A percentile compares a stretch with the other conserved stretches of the same genome.
Conservation (phyloP, 1,140 invertebrate species). For the Ladona fulva region DNA sequence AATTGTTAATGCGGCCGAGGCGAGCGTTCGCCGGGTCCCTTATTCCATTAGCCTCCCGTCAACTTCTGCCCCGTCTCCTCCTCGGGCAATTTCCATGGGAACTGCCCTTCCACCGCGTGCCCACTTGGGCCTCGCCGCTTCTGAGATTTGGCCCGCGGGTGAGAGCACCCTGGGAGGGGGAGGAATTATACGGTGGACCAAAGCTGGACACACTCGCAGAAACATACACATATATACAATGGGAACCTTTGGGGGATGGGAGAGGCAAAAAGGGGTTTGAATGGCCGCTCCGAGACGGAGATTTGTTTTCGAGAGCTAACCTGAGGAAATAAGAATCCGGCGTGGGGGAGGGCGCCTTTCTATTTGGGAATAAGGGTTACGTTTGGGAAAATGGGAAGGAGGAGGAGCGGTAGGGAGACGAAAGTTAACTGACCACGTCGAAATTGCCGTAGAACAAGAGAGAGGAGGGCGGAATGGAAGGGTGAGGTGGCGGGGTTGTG, state of each 20-base stretch:
- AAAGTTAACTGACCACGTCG: constrained; percentile 4
- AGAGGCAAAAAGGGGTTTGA: not conserved
- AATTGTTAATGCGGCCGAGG: constrained; percentile 3
- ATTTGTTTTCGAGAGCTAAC: not conserved
- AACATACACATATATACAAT: not conserved
- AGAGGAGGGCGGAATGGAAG: not conserved
- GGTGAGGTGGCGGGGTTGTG: not conserved
- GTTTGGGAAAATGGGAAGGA: not conserved
- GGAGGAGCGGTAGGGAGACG: not conserved
- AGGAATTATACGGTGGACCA: constrained; percentile 9
- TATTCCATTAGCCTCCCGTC: not conserved
- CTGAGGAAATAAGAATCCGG: not conserved
- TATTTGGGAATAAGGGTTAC: not conserved
- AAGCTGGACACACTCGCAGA: constrained; percentile 2
- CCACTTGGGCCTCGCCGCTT: not conserved
- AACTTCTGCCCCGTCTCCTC: not conserved
- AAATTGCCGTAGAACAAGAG: not conserved
- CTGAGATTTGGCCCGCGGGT: not conserved
- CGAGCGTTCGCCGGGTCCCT: not conserved
- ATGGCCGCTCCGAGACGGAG: not conserved
- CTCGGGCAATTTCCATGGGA: not conserved
- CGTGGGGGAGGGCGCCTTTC: not conserved
- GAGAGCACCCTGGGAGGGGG: not conserved
- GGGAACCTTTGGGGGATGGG: not conserved
- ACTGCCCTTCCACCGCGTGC: not conserved